phyloP scores from a whole-genome alignment of 2,797 vertebrate genomes.

The Tauraco hartlaubi region DNA sequence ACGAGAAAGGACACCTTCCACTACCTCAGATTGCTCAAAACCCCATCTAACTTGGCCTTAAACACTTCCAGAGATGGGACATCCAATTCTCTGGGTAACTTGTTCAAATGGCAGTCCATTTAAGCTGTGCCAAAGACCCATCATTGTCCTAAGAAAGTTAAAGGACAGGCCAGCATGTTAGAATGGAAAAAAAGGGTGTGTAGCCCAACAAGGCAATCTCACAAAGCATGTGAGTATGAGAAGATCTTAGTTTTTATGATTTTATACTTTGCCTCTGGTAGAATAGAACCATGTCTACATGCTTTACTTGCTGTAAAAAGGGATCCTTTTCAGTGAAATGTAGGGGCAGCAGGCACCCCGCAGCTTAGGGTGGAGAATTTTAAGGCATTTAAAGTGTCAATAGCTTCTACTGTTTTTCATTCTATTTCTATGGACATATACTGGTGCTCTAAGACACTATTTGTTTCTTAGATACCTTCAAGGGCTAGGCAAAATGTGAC shows the following conservation, averaged over 20 bases:
- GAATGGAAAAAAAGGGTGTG: neutral
- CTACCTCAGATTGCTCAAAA: too few relatives aligned
- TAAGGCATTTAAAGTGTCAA: neutral
- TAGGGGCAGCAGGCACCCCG: neutral
- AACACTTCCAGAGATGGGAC: too few relatives aligned
- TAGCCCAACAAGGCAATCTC: neutral
- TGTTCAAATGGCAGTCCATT: neutral
- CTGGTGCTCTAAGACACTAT: neutral
- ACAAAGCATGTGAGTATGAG: neutral
- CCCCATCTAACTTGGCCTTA: too few relatives aligned
- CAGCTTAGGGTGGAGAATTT: neutral
- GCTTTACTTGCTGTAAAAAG: neutral
- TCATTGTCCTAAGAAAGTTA: neutral
- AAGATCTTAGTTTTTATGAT: neutral
- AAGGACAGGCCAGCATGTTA: neutral
- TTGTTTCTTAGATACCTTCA: neutral
- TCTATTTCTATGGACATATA: neutral
- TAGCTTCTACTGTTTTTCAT: neutral
- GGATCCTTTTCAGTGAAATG: rapidly evolving
- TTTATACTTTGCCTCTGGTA: neutral
- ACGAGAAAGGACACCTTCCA: too few relatives aligned
- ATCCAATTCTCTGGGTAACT: too few relatives aligned
- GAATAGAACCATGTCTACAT: neutral
- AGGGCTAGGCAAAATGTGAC: neutral
- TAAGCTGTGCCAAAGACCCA: neutral